phyloP scores from a whole-genome alignment of 2,113 vertebrate species.

The Nyctereutes procyonoides region DNA sequence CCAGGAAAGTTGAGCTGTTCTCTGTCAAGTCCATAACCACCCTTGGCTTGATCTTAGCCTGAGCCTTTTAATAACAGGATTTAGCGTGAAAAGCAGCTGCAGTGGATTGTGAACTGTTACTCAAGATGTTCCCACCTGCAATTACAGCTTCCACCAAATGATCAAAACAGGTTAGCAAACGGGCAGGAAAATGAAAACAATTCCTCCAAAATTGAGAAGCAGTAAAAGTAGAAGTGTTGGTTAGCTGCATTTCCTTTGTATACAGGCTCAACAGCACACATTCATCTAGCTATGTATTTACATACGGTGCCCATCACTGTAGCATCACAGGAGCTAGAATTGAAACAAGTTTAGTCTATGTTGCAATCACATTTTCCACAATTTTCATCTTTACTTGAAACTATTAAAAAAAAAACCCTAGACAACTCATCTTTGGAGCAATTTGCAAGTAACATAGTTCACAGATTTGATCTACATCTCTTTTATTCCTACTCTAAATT shows the following conservation, averaged over 20 bases:
- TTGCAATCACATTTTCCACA: conserved; percentile 70
- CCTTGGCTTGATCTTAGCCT: conserved; percentile 69
- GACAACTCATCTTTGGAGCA: conserved; percentile 57
- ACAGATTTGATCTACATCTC: conserved; percentile 47
- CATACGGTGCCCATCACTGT: conserved; percentile 48
- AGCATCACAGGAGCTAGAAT: conserved; percentile 39
- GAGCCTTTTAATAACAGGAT: conserved; percentile 74
- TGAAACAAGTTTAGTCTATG: conserved; percentile 65
- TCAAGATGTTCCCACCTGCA: conserved; percentile 79
- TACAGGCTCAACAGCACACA: neutral
- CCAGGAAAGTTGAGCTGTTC: conserved; percentile 66
- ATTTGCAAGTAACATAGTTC: conserved; percentile 62
- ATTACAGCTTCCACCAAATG: conserved; percentile 76
- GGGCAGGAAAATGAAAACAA: conserved; percentile 78
- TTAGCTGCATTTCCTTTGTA: neutral
- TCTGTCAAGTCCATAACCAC: conserved; percentile 61
- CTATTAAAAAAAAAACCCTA: conserved; percentile 47
- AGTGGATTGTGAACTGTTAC: conserved; percentile 75
- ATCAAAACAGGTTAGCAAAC: conserved; percentile 76
- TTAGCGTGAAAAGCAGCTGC: conserved; percentile 64
- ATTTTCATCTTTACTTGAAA: conserved; percentile 74
- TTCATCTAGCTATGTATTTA: conserved; percentile 68
- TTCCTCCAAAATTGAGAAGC: conserved; percentile 47
- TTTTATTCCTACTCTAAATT: conserved; percentile 73
- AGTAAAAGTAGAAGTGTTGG: neutral